Evolutionary conservation across 2,797 vertebrate species (phyloP).

Genomic region (Chelidonichthys spinosus): DNA sequence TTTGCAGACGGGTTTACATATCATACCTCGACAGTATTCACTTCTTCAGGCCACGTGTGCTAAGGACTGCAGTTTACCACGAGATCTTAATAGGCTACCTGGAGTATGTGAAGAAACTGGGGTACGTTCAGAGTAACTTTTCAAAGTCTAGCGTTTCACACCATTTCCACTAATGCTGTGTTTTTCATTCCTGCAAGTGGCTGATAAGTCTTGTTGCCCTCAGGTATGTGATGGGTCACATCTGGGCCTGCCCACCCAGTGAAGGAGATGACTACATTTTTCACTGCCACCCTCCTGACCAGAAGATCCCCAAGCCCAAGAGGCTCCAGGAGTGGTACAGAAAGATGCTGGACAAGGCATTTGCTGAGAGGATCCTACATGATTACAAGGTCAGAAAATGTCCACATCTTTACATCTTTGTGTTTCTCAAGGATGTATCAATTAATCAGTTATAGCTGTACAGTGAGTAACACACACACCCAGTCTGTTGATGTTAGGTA

Average conservation of each 20-base stretch:
- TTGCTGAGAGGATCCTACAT: slow-evolving; percentile 95
- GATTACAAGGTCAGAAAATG: slow-evolving; percentile 92
- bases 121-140: slow-evolving; percentile 81
- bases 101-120: slow-evolving; percentile 99
- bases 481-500: background rate
- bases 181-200: background rate
- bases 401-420: background rate
- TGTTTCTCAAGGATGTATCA: slow-evolving; percentile 6
- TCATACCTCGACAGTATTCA: slow-evolving; percentile 99
- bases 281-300: slow-evolving; percentile 97
- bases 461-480: background rate
- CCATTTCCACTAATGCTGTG: background rate
- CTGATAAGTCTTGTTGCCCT: slow-evolving; percentile 12
- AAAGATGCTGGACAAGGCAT: slow-evolving; percentile 99
- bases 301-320: slow-evolving; percentile 99
- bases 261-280: slow-evolving; percentile 99
- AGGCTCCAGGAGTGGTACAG: slow-evolving; percentile 99
- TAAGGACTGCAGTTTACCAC: slow-evolving; percentile 98
- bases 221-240: slow-evolving; percentile 97
- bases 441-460: background rate
- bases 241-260: slow-evolving; percentile 99
- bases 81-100: slow-evolving; percentile 99
- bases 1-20: slow-evolving; percentile 95
- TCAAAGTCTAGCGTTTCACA: background rate
- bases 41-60: slow-evolving; percentile 96